A percentile compares a stretch with the other conserved stretches of the same genome.
Conservation (phyloP, 2,113 vertebrate species). For the Pitta sordida region DNA sequence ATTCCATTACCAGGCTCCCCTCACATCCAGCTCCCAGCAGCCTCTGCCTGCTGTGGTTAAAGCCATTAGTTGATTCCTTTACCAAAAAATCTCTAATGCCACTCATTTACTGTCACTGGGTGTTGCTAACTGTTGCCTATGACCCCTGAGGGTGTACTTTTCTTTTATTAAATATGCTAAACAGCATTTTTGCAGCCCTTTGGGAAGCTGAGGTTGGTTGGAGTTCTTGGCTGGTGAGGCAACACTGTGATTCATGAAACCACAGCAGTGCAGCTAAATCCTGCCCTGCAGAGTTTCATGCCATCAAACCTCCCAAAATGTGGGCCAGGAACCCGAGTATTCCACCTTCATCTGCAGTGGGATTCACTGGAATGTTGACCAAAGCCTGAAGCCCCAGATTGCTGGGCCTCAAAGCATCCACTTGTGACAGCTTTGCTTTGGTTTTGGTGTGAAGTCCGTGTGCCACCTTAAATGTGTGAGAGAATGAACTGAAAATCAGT, state of each 20-base stretch:
- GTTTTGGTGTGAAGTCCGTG: background rate
- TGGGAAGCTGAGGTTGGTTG: background rate
- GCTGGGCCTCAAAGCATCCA: background rate
- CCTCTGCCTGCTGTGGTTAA: background rate
- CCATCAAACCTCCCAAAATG: background rate
- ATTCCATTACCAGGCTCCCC: background rate
- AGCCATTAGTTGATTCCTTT: background rate
- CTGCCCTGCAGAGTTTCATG: background rate
- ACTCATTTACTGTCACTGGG: background rate
- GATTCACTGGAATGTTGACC: background rate
- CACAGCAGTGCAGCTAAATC: background rate
- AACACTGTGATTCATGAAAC: conserved; percentile 17
- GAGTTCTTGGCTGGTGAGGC: background rate
- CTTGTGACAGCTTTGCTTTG: background rate
- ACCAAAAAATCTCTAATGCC: background rate
- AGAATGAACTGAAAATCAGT: background rate
- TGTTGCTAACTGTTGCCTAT: background rate
- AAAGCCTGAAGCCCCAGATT: background rate
- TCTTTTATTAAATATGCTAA: background rate
- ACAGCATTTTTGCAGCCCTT: background rate
- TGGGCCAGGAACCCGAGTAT: background rate
- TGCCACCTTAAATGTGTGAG: background rate
- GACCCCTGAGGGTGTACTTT: background rate
- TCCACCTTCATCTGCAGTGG: background rate
- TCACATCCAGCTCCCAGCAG: background rate